These are phyloP conservation scores for Acipenser oxyrinchus DNA, from an alignment of 2,797 vertebrate genomes.

Conservation along the genomic window DNA sequence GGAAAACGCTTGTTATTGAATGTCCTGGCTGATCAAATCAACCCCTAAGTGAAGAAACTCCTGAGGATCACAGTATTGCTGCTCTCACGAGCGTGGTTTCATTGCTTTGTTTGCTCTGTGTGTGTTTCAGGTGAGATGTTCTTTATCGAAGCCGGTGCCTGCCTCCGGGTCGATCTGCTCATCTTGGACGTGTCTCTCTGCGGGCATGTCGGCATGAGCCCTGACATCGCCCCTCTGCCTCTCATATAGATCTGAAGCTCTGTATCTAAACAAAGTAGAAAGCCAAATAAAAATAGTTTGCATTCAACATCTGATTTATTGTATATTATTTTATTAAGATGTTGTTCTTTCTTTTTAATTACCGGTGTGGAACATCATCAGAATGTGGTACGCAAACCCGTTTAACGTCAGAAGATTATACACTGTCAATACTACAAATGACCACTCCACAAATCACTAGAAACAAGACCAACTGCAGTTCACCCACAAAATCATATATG, in stretches of 20 bases:
- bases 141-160: neutral
- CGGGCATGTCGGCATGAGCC: neutral
- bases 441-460: no score
- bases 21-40: neutral
- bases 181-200: neutral
- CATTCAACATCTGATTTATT: neutral
- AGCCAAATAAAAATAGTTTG: no score
- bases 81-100: neutral
- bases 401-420: no score
- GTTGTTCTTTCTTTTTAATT: no score
- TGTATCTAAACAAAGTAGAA: neutral
- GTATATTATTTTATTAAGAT: neutral
- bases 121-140: conserved; percentile 1
- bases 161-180: neutral
- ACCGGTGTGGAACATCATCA: no score
- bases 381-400: no score
- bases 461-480: no score
- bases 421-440: no score
- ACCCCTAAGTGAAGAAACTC: neutral
- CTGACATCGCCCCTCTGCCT: neutral
- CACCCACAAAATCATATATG: no score
- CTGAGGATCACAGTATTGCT: neutral
- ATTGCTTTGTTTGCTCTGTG: neutral
- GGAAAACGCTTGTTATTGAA: neutral
- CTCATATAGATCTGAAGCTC: neutral